A percentile compares a stretch with the other conserved stretches of the same genome.
Conservation (phyloP, 2,797 vertebrate species). For the Aphelocoma californica region DNA sequence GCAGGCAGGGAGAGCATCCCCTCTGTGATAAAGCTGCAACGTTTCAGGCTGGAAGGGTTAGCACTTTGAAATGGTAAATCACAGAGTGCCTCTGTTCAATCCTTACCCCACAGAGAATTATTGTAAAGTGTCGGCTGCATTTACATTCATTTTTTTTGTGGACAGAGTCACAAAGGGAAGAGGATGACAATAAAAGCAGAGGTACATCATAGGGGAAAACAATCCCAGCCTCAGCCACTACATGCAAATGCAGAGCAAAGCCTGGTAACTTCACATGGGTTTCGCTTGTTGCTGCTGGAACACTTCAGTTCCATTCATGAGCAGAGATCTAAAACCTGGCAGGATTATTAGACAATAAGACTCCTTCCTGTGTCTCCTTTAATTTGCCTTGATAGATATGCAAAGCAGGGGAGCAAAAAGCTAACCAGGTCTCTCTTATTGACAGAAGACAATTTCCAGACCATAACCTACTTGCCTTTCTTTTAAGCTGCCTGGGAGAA, state of each 20-base stretch:
- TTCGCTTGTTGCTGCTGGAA: not conserved
- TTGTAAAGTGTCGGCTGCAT: not conserved
- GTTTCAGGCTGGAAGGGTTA: not conserved
- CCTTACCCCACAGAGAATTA: not conserved
- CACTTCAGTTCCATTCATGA: not conserved
- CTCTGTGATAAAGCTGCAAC: conserved; percentile 4
- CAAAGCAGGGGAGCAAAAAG: conserved; percentile 26
- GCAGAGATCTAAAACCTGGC: not conserved
- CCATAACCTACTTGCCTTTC: not conserved
- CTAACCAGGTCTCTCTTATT: conserved; percentile 40
- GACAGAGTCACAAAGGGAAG: not conserved
- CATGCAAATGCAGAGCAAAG: not conserved
- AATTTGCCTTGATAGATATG: conserved; percentile 54
- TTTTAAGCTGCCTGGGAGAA: not conserved
- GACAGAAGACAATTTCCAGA: conserved; percentile 32
- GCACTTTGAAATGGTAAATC: conserved; percentile 47
- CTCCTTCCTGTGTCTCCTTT: conserved; percentile 39
- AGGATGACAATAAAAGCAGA: conserved; percentile 7
- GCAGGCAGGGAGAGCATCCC: not conserved
- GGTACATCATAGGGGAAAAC: not conserved
- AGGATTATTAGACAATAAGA: conserved; percentile 27
- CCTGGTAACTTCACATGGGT: not conserved
- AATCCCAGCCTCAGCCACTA: not conserved
- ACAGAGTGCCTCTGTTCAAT: not conserved
- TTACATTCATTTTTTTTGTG: not conserved